These are phyloP conservation scores for Hydropsyche betteni DNA, from an alignment of 2,888 invertebrate species.

Conservation along the genomic window DNA sequence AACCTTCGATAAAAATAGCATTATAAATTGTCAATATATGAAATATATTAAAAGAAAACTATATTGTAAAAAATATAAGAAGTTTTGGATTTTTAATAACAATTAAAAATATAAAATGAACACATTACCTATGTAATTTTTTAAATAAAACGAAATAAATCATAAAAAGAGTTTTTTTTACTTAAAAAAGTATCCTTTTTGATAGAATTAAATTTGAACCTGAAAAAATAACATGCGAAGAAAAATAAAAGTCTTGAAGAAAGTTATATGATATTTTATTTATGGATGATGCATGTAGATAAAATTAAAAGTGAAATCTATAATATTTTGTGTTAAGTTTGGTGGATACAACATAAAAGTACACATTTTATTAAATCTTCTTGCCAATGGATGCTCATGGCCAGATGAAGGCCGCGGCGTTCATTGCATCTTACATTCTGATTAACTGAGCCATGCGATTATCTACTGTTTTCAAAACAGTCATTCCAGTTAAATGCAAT, in stretches of 20 bases:
- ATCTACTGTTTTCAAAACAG: constrained; percentile 32
- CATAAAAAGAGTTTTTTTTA: no score
- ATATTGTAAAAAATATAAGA: no score
- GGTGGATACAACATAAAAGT: constrained; percentile 51
- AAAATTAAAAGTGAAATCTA: constrained; percentile 51
- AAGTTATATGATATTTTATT: constrained; percentile 46
- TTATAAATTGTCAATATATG: no score
- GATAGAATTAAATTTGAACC: not conserved
- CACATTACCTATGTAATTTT: no score
- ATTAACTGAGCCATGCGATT: constrained; percentile 32
- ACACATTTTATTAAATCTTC: constrained; percentile 44
- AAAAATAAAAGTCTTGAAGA: not conserved
- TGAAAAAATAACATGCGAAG: not conserved
- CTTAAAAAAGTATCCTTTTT: no score
- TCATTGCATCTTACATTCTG: constrained; percentile 32
- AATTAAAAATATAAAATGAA: no score
- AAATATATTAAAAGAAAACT: no score
- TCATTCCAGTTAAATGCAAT: constrained; percentile 51
- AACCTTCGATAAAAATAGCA: no score
- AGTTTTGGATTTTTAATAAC: no score
- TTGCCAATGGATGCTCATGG: not conserved
- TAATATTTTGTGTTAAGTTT: constrained; percentile 51
- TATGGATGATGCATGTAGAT: constrained; percentile 52
- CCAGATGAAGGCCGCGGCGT: not conserved
- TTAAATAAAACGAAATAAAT: no score